These are phyloP conservation scores for Nebria brevicollis DNA, from an alignment of 2,888 invertebrate genomes.

Conservation along the genomic window DNA sequence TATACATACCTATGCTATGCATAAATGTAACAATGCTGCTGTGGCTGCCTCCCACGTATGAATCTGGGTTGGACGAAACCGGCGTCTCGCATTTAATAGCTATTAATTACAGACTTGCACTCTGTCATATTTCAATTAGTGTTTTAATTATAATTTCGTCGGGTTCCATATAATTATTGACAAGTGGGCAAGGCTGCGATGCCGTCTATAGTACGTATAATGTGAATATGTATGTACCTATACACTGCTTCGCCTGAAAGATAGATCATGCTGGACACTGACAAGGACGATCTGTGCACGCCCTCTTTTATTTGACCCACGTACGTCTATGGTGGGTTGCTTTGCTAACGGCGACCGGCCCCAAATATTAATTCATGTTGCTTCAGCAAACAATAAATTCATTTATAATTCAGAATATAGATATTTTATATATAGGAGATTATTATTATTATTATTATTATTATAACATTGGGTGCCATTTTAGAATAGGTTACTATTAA, in stretches of 20 bases:
- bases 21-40: neutral
- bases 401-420: neutral
- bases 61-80: conserved; percentile 19
- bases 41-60: conserved; percentile 23
- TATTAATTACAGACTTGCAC: conserved; percentile 43
- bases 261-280: neutral
- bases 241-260: conserved; percentile 3
- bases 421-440: too few species aligned
- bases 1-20: neutral
- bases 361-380: neutral
- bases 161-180: conserved; percentile 43
- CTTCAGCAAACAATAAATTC: neutral
- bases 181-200: conserved; percentile 30
- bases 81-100: conserved; percentile 28
- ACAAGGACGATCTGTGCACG: neutral
- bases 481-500: neutral
- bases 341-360: neutral
- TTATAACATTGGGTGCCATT: neutral
- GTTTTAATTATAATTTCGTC: conserved; percentile 46
- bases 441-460: neutral
- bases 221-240: too few species aligned
- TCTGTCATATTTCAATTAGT: conserved; percentile 46
- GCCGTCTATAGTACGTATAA: neutral
- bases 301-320: neutral
- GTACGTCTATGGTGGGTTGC: neutral